Base-by-base conservation (phyloP, 2,888 invertebrate species). In the Sycophila texana region DNA sequence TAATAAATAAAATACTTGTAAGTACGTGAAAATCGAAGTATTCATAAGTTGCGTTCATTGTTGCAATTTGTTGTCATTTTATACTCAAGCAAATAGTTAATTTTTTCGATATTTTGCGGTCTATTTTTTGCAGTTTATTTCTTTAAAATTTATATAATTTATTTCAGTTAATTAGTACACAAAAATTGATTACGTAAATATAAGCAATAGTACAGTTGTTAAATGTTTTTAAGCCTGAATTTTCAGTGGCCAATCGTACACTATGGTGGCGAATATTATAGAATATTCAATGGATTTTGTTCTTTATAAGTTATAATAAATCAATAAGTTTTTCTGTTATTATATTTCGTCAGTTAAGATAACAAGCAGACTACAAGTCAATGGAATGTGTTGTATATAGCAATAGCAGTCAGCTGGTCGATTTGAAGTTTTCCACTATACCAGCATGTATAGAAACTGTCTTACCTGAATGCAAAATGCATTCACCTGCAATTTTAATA, bases 371-470 rank as follows among this genome's bases (percentile, higher is more conserved):
- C 39, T 18, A 12, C n/a, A 14, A 53, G 4, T 13, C n/a, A n/a
- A n/a, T 53, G n/a, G 16, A n/a, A 4, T 53, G 53, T n/a, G 14
- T n/a, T 53, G 4, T 53, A 53, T 10, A 49, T 2, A 14, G 16
- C 7, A 16, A 16, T 55, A 55, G 26, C 51, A 61, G 60, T 67
- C 78, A 78, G 78, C 74, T 78, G 74, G 68, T 78, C 68, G 73
- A 61, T 73, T 57, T 53, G 30, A 60, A 51, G 30, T 16, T 14
- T 63, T 18, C n/a, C 10, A 39, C 10, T 39, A 39, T 39, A 39
- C 39, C 10, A 39, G 10, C 39, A 5, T 39, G 39, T 39, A 39
- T n/a, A 39, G 7, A 10, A 7, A 39, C 47, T 60, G 26, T 74
- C 47, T 55, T 57, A 18, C 39, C 39, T 39, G 39, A 39, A 39